phyloP scores from a whole-genome alignment of 2,797 vertebrate genomes.

The Eleutherodactylus coqui region DNA sequence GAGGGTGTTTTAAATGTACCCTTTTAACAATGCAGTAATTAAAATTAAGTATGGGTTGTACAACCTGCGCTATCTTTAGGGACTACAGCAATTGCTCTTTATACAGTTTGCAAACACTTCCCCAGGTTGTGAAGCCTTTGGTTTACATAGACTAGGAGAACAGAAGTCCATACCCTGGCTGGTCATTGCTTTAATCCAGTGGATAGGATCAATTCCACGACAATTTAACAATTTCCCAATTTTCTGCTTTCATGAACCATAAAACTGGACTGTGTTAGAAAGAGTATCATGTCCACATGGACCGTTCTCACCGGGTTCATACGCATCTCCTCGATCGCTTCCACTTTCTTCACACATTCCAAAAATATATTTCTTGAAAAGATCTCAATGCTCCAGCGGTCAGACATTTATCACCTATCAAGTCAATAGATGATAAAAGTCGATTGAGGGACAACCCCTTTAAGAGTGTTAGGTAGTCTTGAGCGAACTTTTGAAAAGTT shows the following conservation, averaged over 20 bases:
- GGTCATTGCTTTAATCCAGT: not conserved
- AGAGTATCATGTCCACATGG: not conserved
- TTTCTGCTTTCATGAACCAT: not conserved
- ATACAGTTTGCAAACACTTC: conserved; percentile 21
- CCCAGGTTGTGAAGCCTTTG: not conserved
- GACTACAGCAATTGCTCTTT: not conserved
- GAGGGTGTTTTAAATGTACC: conserved; percentile 12
- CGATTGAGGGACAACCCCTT: too few species aligned
- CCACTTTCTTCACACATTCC: not conserved
- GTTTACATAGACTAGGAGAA: not conserved
- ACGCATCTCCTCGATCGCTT: not conserved
- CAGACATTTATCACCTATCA: too few species aligned
- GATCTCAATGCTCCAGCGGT: too few species aligned
- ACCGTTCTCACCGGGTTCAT: not conserved
- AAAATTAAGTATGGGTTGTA: conserved; percentile 40
- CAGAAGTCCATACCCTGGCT: not conserved
- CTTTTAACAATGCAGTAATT: conserved; percentile 15
- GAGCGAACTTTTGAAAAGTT: too few species aligned
- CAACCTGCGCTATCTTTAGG: not conserved
- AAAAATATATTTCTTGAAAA: not conserved
- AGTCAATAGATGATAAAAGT: too few species aligned
- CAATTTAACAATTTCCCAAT: not conserved
- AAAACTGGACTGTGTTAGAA: not conserved
- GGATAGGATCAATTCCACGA: not conserved
- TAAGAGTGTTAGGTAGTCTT: too few species aligned